A percentile compares a stretch with the other conserved stretches of the same genome.
These are phyloP conservation scores for Drosophila quasianomalipes DNA, from an alignment of 2,888 invertebrate species.

Conservation along the genomic window DNA sequence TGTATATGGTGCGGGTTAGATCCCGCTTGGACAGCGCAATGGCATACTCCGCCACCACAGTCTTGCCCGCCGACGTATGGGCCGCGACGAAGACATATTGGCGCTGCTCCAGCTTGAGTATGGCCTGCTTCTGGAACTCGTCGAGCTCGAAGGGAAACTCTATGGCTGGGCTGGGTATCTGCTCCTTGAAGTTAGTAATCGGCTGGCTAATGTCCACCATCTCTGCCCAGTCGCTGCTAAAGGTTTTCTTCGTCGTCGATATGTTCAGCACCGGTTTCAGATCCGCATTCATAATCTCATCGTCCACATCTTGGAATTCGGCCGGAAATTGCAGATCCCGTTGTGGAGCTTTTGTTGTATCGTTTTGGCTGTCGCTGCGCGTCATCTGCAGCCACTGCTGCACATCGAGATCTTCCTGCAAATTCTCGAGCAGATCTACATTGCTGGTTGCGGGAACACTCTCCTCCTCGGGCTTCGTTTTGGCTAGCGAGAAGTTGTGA, in stretches of 20 bases:
- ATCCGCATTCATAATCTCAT: constrained; percentile 83
- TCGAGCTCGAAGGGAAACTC: constrained; percentile 96
- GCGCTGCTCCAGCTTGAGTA: constrained; percentile 96
- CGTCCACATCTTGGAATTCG: constrained; percentile 80
- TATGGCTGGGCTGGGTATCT: constrained; percentile 93
- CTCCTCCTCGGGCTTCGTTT: constrained; percentile 2
- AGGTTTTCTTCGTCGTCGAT: constrained; percentile 86
- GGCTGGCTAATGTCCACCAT: constrained; percentile 93
- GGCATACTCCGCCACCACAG: constrained; percentile 99
- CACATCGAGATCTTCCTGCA: constrained; percentile 82
- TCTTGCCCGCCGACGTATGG: constrained; percentile 99
- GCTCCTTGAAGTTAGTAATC: constrained; percentile 92
- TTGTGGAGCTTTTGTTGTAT: not conserved
- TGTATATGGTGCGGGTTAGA: constrained; percentile 97
- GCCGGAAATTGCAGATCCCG: constrained; percentile 39
- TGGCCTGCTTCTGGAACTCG: constrained; percentile 98
- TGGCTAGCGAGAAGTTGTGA: constrained; percentile 86
- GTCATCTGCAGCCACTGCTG: constrained; percentile 83
- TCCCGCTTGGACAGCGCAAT: constrained; percentile 97
- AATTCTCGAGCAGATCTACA: constrained; percentile 81
- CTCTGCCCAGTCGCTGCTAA: constrained; percentile 92
- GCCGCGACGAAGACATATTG: constrained; percentile 99
- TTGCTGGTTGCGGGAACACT: constrained; percentile 56
- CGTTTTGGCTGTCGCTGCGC: constrained; percentile 40
- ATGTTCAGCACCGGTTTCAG: constrained; percentile 90